Conservation (phyloP, 35 echinoderm and acorn worm species). For the Eucidaris tribuloides region DNA sequence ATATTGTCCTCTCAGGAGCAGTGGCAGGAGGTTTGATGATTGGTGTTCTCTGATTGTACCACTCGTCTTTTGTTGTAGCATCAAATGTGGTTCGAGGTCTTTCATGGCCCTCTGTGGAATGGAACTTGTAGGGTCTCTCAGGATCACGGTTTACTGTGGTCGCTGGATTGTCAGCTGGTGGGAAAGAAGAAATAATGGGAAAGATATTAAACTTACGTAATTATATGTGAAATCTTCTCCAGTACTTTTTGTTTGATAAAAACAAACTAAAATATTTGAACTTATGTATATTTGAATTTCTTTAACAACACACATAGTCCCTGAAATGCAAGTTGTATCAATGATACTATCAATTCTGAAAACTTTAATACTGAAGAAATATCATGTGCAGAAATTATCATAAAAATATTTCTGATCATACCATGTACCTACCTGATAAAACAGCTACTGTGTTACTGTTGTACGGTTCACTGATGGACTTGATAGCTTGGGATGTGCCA, state of each 20-base stretch:
- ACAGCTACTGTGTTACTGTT: constrained; percentile 69
- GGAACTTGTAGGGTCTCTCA: constrained; percentile 58
- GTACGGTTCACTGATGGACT: constrained; percentile 77
- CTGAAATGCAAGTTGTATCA: too few relatives aligned
- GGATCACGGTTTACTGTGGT: constrained; percentile 66
- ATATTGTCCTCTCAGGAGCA: constrained; percentile 28
- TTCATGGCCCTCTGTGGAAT: not conserved
- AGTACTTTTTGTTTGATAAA: too few relatives aligned
- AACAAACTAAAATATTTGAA: too few relatives aligned
- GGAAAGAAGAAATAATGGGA: not conserved
- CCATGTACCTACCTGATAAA: constrained; percentile 67
- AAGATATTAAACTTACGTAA: too few relatives aligned
- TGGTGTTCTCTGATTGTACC: not conserved
- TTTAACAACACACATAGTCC: too few relatives aligned
- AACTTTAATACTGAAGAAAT: too few relatives aligned
- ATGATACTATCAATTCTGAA: too few relatives aligned
- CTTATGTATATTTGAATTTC: too few relatives aligned
- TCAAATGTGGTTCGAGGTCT: constrained; percentile 38
- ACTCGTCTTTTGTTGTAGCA: not conserved
- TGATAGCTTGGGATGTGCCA: constrained; percentile 88
- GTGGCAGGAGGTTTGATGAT: constrained; percentile 34
- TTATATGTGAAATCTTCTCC: too few relatives aligned
- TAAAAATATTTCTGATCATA: too few relatives aligned
- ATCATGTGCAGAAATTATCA: too few relatives aligned
- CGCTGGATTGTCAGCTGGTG: constrained; percentile 86